Base-by-base conservation (phyloP, 2,888 invertebrate genomes). In the Drosophila suboccidentalis region DNA sequence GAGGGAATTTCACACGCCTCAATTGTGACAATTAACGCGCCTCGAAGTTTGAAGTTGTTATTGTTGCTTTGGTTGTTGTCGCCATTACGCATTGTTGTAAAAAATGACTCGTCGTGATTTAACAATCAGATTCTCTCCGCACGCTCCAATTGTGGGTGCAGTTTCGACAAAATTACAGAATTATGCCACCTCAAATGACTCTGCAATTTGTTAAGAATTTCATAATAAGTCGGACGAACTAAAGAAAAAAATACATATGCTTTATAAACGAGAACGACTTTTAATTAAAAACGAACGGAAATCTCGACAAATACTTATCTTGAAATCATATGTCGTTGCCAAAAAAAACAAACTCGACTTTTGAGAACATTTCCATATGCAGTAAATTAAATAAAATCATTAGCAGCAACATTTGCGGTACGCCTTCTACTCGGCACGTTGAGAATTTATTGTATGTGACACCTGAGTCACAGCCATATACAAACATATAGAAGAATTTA, bases 1-100 rank as follows among this genome's bases (percentile, higher is more conserved):
- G 47, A 68, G 79, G 72, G 67, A 75, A 86, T 71, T 90, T 88
- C 89, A 80, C 85, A 90, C 90, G 87, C 80, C 78, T 86, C 89
- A 86, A 90, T 88, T 86, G 89, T 78, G 63, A 63, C 63, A 63
- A 63, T 63, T 63, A 63, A 49, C 63, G 63, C 63, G 63, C 17
- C 19, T 32, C 34, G 32, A 57, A 47, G 47, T 54, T 39, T 26
- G 39, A 39, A 29, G 51, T 65, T 68, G 64, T 46, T 51, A 55
- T 49, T 38, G 66, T 47, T 69, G 59, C 49, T 67, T 60, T 36
- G 47, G 57, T 39, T 60, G 34, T 51, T 74, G 69, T 74, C 64
- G 64, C 53, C 76, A 75, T 66, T 80, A 77, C 77, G 76, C 76
- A 76, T 76, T 80, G 84, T 79, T 71, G 61, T 64, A 54, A 22